Percentiles rank a stretch among this genome's conserved stretches.
Evolutionary conservation across 2,888 invertebrate species (phyloP).

Genomic region (Mystacides longicornis): DNA sequence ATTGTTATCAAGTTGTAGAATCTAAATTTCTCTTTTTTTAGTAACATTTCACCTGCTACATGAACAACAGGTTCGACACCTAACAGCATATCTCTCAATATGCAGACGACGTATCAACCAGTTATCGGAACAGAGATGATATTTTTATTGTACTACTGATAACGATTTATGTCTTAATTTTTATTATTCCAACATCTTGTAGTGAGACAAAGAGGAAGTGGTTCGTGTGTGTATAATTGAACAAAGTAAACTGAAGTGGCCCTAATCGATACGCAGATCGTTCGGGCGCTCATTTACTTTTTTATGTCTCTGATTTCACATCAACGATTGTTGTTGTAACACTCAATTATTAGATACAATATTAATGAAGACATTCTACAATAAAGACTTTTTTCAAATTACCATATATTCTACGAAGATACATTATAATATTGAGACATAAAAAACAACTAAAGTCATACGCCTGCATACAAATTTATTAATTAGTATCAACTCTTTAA

Average conservation of each 20-base stretch:
- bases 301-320: too few relatives aligned
- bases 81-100: not conserved
- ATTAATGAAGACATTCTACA: too few relatives aligned
- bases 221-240: not conserved
- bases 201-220: not conserved
- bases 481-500: too few relatives aligned
- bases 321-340: too few relatives aligned
- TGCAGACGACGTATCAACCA: not conserved
- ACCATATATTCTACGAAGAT: too few relatives aligned
- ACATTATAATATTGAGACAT: too few relatives aligned
- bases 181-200: not conserved
- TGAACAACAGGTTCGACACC: not conserved
- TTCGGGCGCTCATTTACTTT: too few relatives aligned
- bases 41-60: not conserved
- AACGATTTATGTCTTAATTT: conserved; percentile 1
- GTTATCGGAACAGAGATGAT: not conserved
- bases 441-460: too few relatives aligned
- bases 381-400: too few relatives aligned
- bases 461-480: too few relatives aligned
- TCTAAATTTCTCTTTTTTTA: not conserved
- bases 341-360: too few relatives aligned
- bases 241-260: not conserved
- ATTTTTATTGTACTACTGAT: not conserved
- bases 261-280: not conserved
- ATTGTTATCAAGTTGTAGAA: conserved; percentile 7